A percentile compares a stretch with the other conserved stretches of the same genome.
Conservation (phyloP, 2,113 vertebrate species). For the Syngnathus typhle region DNA sequence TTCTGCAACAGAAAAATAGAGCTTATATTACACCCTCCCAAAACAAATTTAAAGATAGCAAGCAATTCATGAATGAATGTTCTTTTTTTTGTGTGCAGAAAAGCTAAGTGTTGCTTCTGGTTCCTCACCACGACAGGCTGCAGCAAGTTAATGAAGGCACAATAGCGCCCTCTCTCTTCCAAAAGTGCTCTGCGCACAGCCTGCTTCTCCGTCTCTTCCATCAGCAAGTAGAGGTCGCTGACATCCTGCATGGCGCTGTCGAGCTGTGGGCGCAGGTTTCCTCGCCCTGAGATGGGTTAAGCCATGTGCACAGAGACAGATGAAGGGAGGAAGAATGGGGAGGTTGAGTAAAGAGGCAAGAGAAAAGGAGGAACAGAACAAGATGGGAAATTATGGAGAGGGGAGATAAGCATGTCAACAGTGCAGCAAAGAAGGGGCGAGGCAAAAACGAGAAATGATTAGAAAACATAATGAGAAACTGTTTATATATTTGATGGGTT, state of each 20-base stretch:
- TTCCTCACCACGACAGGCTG: constrained; percentile 92
- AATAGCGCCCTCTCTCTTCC: constrained; percentile 91
- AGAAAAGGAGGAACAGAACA: constrained; percentile 13
- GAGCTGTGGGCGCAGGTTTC: constrained; percentile 94
- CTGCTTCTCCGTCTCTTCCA: constrained; percentile 98
- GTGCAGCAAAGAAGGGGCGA: constrained; percentile 53
- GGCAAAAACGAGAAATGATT: constrained; percentile 47
- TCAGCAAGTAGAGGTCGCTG: constrained; percentile 91
- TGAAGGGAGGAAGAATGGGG: not conserved
- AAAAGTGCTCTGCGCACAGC: constrained; percentile 90
- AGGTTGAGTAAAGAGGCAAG: constrained; percentile 16
- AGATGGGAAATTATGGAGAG: constrained; percentile 18
- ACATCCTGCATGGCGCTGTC: constrained; percentile 95
- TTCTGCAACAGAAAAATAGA: constrained; percentile 67
- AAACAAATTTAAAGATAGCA: not conserved
- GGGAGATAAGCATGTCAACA: constrained; percentile 59
- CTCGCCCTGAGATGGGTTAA: constrained; percentile 73
- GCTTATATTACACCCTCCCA: not conserved
- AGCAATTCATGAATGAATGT: not conserved
- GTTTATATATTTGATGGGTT: constrained; percentile 24
- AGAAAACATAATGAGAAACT: constrained; percentile 38
- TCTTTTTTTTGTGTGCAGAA: not conserved
- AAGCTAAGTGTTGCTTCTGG: not conserved
- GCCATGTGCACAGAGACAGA: not conserved
- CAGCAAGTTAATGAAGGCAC: constrained; percentile 87